Conservation (phyloP, 2,113 vertebrate species). For the Phoenicopterus ruber region DNA sequence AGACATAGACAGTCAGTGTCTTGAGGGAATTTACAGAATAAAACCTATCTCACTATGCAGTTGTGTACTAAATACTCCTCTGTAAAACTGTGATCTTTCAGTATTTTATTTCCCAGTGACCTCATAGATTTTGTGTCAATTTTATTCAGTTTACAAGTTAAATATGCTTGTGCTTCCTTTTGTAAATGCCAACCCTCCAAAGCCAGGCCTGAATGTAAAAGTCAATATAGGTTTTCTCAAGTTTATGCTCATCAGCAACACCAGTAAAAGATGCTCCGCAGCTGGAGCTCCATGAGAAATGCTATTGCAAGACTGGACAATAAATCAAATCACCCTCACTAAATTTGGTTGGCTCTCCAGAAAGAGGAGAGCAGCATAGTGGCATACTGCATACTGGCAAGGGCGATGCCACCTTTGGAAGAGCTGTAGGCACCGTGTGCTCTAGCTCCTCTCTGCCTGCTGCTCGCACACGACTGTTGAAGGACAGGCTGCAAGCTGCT, state of each 20-base stretch:
- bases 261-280: not conserved
- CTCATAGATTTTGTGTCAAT: not conserved
- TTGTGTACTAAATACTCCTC: not conserved
- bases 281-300: not conserved
- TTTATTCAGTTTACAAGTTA: not conserved
- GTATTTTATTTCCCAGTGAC: not conserved
- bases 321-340: not conserved
- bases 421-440: fast-evolving
- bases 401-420: not conserved
- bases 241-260: not conserved
- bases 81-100: not conserved
- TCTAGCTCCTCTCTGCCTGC: not conserved
- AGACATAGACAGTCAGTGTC: not conserved
- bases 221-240: not conserved
- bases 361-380: not conserved
- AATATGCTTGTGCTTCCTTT: not conserved
- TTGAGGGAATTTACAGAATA: not conserved
- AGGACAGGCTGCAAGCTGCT: not conserved
- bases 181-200: not conserved
- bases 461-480: not conserved
- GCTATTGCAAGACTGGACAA: not conserved
- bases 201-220: not conserved
- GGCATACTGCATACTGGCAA: not conserved
- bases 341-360: not conserved
- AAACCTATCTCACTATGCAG: not conserved